A percentile compares a stretch with the other conserved stretches of the same genome.
phyloP scores from a whole-genome alignment of 92 coral and sea anemone genomes.

The Hydrozoanthus gracilis region DNA sequence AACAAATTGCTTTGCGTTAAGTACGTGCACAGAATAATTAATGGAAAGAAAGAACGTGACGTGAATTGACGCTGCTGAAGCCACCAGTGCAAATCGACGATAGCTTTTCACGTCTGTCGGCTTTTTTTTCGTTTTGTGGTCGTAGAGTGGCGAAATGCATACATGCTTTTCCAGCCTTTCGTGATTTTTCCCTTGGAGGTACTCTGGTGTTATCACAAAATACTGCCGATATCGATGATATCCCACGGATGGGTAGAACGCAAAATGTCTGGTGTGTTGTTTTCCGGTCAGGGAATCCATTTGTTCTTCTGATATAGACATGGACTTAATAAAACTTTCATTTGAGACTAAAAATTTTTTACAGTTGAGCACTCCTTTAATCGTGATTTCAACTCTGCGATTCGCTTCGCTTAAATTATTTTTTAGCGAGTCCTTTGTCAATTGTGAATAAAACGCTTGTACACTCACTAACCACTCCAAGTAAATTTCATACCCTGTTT shows the following conservation, averaged over 20 bases:
- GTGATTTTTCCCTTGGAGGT: constrained; percentile 2
- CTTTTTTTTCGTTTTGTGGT: neutral
- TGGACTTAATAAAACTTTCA: too few species aligned
- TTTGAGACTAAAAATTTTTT: too few species aligned
- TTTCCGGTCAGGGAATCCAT: neutral
- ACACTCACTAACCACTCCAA: too few species aligned
- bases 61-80: constrained; percentile 50
- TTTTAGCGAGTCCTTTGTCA: too few species aligned
- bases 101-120: constrained; percentile 12
- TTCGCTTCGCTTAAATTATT: too few species aligned
- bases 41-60: constrained; percentile 60
- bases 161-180: neutral
- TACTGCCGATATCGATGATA: neutral
- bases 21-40: too few species aligned
- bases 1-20: too few species aligned
- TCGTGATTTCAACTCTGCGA: too few species aligned
- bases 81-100: constrained; percentile 45
- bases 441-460: too few species aligned
- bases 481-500: too few species aligned
- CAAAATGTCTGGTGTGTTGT: neutral
- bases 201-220: neutral
- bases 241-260: neutral
- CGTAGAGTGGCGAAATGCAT: constrained; percentile 37
- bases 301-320: too few species aligned
- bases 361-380: too few species aligned